phyloP scores from a whole-genome alignment of 2,888 invertebrate species.

The Caenorhabditis virilis region DNA sequence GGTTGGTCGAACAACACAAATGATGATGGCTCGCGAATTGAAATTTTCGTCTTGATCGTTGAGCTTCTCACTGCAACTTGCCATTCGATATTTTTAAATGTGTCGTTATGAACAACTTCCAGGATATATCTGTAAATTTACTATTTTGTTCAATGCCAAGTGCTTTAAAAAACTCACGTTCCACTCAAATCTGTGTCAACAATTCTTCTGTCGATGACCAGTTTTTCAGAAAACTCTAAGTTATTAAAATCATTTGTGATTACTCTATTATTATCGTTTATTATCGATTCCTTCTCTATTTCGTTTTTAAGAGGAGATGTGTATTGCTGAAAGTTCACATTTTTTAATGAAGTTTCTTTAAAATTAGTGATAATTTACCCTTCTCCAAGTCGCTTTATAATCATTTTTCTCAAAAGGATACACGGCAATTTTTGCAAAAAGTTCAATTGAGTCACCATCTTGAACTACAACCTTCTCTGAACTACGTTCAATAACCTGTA shows the following conservation, averaged over 20 bases:
- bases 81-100: slow-evolving; percentile 39
- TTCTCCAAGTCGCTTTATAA: slow-evolving; percentile 38
- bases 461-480: too few relatives aligned
- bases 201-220: slow-evolving; percentile 7
- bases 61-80: slow-evolving; percentile 38
- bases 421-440: slow-evolving; percentile 12
- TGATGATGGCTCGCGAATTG: slow-evolving; percentile 35
- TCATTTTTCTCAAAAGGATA: slow-evolving; percentile 18
- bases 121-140: slow-evolving; percentile 36
- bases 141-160: not conserved
- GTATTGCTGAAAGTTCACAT: slow-evolving; percentile 6
- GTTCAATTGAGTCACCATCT: slow-evolving; percentile 2
- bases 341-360: not conserved
- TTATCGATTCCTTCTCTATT: slow-evolving; percentile 15
- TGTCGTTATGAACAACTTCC: slow-evolving; percentile 24
- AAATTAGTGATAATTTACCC: slow-evolving; percentile 11
- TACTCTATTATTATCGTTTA: slow-evolving; percentile 7
- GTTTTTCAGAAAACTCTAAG: slow-evolving; percentile 8
- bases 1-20: slow-evolving; percentile 40
- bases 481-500: too few relatives aligned
- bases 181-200: slow-evolving; percentile 32
- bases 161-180: slow-evolving; percentile 16
- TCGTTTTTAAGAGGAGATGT: slow-evolving; percentile 20
- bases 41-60: slow-evolving; percentile 30
- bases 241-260: not conserved